Evolutionary conservation across 2,113 vertebrate genomes (phyloP).

Genomic region (Lontra canadensis): DNA sequence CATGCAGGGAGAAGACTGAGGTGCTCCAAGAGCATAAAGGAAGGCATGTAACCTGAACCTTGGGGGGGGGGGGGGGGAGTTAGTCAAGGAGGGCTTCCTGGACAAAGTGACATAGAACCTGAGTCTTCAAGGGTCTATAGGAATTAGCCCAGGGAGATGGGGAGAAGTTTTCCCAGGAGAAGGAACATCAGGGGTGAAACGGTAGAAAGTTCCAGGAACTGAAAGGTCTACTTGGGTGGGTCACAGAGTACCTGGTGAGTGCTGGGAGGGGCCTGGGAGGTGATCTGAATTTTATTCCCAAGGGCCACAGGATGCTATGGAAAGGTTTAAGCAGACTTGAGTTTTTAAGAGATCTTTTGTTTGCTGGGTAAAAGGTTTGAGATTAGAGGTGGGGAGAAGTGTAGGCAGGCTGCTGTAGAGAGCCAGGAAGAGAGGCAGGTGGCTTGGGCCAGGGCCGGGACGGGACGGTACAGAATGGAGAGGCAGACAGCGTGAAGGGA

Average conservation of each 20-base stretch:
- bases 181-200: neutral
- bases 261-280: neutral
- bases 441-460: neutral
- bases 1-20: accelerated
- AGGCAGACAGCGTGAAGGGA: neutral
- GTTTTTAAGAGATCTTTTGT: neutral
- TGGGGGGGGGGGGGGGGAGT: neutral
- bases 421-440: too few species aligned
- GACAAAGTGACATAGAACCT: neutral
- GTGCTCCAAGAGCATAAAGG: neutral
- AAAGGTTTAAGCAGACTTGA: neutral
- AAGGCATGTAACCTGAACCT: neutral
- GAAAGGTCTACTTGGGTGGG: neutral
- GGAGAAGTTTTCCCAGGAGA: neutral
- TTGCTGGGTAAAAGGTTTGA: neutral
- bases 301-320: neutral
- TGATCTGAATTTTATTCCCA: neutral
- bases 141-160: neutral
- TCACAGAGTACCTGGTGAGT: accelerated
- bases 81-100: neutral
- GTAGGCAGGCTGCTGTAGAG: neutral
- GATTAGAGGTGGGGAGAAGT: neutral
- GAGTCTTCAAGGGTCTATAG: accelerated
- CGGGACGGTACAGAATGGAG: accelerated
- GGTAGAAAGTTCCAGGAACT: neutral